Base-by-base conservation (phyloP, 2,888 invertebrate genomes). In the Pterostichus niger region DNA sequence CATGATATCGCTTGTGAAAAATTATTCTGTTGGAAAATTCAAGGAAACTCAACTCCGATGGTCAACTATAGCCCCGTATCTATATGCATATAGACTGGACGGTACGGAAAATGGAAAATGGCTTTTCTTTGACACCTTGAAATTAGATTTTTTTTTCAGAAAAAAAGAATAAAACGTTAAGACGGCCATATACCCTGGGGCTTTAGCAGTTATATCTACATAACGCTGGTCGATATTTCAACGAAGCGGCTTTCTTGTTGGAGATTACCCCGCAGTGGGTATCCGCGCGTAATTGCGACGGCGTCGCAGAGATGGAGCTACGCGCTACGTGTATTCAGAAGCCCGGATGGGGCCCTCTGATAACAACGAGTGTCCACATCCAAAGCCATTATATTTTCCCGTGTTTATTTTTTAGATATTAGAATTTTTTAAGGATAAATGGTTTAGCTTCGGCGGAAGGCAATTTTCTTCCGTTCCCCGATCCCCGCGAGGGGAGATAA, bases 81-180 rank as follows among this genome's bases (percentile, higher is more conserved):
- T 88, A 86, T 88, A 88, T 89, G 88, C 88, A 88, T 88, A 83
- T 85, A 85, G 84, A 86, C 86, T 86, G 86, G 86, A 86, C 86
- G 87, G 87, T 86, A 86, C 86, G 88, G 88, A 89, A 89, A 89
- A 89, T 89, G 89, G 90, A 89, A 90, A 90, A 90, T 90, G 90
- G 90, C 90, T 90, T 90, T 90, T 90, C 90, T 90, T 90, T 90
- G 90, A 90, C 90, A 90, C 90, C 90, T 90, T 88, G 89, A 90
- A 90, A 90, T 90, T 90, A 90, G 90, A 90, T 90, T 90, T 90
- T 90, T 90, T 89, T 88, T 86, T 85, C 83, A 82, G 82, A 83
- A 86, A 89, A 88, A 89, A 88, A 88, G 88, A 88, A 89, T 88
- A 88, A 88, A 88, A 88, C 87, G 88, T 86, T 88, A 87, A 88